Percentiles rank a stretch among this genome's conserved stretches.
phyloP scores from a whole-genome alignment of 2,797 vertebrate genomes.

The Mus minutoides region DNA sequence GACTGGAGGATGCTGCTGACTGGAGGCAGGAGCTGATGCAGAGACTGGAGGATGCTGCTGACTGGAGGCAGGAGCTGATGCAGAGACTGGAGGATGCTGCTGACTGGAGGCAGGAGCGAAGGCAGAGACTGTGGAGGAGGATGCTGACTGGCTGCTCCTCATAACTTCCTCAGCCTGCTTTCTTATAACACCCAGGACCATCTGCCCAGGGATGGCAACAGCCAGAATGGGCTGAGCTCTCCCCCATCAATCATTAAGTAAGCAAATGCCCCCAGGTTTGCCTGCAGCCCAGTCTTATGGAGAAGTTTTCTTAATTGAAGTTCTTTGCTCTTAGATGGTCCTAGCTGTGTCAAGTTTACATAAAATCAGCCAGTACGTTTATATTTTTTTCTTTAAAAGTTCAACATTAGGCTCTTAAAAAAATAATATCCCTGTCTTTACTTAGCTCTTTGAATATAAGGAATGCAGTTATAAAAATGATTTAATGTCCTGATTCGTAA shows the following conservation, averaged over 20 bases:
- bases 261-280: not conserved
- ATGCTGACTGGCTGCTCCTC: not conserved
- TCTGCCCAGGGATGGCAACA: not conserved
- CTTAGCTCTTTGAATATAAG: conserved; percentile 17
- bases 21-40: not conserved
- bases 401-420: not conserved
- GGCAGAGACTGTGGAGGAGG: not conserved
- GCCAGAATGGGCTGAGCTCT: not conserved
- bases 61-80: not conserved
- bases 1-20: not conserved
- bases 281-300: not conserved
- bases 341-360: not conserved
- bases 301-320: not conserved
- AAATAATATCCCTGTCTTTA: not conserved
- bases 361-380: not conserved
- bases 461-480: not conserved
- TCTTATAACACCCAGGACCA: not conserved
- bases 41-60: not conserved
- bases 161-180: not conserved
- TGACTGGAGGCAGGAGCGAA: not conserved
- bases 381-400: not conserved
- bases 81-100: not conserved
- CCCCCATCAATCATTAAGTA: not conserved
- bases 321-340: not conserved
- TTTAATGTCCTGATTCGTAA: not conserved